phyloP scores from a whole-genome alignment of 2,797 vertebrate species.

The Acipenser transmontanus region DNA sequence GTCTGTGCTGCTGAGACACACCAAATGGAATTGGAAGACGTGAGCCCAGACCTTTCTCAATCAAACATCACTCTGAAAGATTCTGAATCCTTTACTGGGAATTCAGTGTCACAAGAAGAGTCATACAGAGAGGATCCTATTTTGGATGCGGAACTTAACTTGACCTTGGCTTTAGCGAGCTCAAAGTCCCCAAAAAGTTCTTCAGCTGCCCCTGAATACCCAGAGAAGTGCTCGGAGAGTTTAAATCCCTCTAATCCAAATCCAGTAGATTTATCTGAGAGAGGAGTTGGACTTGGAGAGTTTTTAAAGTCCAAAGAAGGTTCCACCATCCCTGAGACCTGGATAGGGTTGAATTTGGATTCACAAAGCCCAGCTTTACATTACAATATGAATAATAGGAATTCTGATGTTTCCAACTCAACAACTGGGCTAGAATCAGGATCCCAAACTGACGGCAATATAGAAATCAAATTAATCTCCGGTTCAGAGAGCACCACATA shows the following conservation, averaged over 20 bases:
- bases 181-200: constrained; percentile 30
- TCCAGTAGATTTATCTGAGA: constrained; percentile 10
- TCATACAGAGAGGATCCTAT: constrained; percentile 21
- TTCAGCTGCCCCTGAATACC: constrained; percentile 27
- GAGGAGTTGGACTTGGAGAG: no score
- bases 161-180: constrained; percentile 14
- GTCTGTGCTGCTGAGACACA: constrained; percentile 28
- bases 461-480: constrained; percentile 48
- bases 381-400: constrained; percentile 15
- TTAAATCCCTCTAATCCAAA: constrained; percentile 26
- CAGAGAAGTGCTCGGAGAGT: constrained; percentile 25
- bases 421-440: constrained; percentile 28
- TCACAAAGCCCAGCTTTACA: constrained; percentile 31
- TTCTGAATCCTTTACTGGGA: no score
- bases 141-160: constrained; percentile 24
- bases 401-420: constrained; percentile 18
- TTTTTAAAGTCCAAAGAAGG: constrained; percentile 15
- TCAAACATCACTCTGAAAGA: no score
- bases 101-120: constrained; percentile 2
- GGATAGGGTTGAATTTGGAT: constrained; percentile 47
- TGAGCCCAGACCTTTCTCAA: not conserved
- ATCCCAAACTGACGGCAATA: constrained; percentile 38
- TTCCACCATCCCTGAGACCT: not conserved
- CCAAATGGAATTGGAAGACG: constrained; percentile 19
- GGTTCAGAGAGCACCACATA: constrained; percentile 64